These are phyloP conservation scores for Clunio marinus DNA, from an alignment of 2,888 invertebrate species.

Conservation along the genomic window DNA sequence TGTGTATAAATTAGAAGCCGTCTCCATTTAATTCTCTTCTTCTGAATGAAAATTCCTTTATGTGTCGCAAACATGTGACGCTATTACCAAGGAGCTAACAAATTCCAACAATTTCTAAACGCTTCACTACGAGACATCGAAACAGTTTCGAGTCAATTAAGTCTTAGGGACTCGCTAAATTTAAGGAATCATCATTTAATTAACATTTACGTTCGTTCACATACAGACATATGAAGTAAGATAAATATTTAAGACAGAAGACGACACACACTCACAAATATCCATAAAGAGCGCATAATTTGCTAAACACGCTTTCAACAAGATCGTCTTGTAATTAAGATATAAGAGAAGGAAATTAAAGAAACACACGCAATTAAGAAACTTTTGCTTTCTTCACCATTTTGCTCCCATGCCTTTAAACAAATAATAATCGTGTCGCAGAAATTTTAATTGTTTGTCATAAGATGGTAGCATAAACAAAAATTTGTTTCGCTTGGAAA, in stretches of 20 bases:
- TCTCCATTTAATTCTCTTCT: not conserved
- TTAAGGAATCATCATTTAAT: no score
- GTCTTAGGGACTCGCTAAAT: no score
- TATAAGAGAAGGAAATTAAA: conserved; percentile 6
- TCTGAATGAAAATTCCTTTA: conserved; percentile 17
- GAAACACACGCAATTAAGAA: conserved; percentile 31
- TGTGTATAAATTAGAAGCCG: conserved; percentile 24
- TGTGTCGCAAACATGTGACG: no score
- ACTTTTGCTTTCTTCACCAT: not conserved
- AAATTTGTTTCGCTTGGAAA: not conserved
- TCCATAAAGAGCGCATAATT: not conserved
- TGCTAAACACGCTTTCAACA: conserved; percentile 16
- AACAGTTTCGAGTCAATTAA: no score
- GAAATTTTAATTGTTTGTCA: conserved; percentile 21
- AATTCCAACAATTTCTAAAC: no score
- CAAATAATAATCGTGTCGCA: not conserved
- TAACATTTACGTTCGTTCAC: no score
- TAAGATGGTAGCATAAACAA: conserved; percentile 23
- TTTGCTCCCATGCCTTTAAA: not conserved
- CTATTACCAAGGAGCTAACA: no score
- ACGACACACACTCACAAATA: not conserved
- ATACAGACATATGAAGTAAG: no score
- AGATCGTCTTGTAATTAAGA: not conserved
- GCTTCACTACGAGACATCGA: no score
- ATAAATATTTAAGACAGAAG: no score